Percentiles rank a stretch among this genome's conserved stretches.
Conservation (phyloP, 2,797 vertebrate species). For the Mus minutoides region DNA sequence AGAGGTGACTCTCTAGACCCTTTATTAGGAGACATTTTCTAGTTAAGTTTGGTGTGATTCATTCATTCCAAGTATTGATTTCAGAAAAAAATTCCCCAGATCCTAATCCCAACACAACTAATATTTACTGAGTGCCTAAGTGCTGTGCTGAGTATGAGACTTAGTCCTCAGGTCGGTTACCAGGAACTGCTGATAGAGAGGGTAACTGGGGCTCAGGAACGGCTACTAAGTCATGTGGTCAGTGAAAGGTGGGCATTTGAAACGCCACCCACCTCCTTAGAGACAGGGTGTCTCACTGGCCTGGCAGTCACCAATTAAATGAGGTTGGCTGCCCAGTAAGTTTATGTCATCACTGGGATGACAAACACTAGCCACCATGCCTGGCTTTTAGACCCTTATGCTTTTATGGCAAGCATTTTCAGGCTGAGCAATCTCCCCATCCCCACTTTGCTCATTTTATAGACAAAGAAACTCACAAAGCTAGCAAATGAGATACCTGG, state of each 20-base stretch:
- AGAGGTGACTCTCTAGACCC: neutral
- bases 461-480: constrained; percentile 35
- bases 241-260: neutral
- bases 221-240: neutral
- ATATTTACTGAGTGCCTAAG: neutral
- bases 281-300: neutral
- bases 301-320: neutral
- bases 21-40: neutral
- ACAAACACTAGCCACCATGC: neutral
- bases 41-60: neutral
- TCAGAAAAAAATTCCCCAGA: constrained; percentile 23
- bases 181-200: neutral
- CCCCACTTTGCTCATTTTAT: neutral
- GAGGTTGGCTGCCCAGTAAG: neutral
- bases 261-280: neutral
- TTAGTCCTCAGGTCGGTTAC: neutral
- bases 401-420: neutral
- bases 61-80: neutral
- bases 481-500: neutral
- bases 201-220: constrained; percentile 47
- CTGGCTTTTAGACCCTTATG: neutral
- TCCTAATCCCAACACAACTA: neutral
- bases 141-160: neutral
- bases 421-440: neutral
- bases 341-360: neutral